phyloP scores from a whole-genome alignment of 2,113 vertebrate species.

The Elephantulus edwardii region DNA sequence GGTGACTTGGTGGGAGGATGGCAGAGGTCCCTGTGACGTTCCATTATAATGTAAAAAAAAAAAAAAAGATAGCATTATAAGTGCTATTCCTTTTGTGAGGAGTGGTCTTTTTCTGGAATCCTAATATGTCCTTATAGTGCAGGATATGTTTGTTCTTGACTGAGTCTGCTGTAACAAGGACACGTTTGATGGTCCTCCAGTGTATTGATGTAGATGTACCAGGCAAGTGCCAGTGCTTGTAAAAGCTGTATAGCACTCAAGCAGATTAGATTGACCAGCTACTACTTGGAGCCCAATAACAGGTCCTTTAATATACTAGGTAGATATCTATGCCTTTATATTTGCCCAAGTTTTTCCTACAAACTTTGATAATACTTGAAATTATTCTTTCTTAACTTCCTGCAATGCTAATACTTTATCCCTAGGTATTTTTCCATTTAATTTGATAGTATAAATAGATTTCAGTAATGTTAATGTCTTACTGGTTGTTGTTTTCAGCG shows the following conservation, averaged over 20 bases:
- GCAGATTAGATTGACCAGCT: neutral
- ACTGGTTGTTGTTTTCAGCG: neutral
- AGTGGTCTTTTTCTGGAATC: neutral
- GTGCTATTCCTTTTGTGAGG: neutral
- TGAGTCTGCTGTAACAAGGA: neutral
- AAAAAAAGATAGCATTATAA: neutral
- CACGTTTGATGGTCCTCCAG: neutral
- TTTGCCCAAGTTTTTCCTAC: neutral
- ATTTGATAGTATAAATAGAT: neutral
- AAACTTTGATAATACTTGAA: neutral
- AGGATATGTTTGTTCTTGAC: neutral
- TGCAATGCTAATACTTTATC: neutral
- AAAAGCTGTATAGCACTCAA: neutral
- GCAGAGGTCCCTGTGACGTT: neutral
- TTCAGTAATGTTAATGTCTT: conserved; percentile 7
- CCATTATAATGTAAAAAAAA: neutral
- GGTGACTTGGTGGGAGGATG: neutral
- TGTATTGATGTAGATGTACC: neutral
- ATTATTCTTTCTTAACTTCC: neutral
- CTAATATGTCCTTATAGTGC: neutral
- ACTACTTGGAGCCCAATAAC: neutral
- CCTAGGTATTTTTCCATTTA: neutral
- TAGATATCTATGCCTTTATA: neutral
- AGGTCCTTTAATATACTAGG: neutral
- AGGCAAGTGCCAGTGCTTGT: neutral